These are phyloP conservation scores for Hylia prasina DNA, from an alignment of 2,113 vertebrate species.

Conservation along the genomic window DNA sequence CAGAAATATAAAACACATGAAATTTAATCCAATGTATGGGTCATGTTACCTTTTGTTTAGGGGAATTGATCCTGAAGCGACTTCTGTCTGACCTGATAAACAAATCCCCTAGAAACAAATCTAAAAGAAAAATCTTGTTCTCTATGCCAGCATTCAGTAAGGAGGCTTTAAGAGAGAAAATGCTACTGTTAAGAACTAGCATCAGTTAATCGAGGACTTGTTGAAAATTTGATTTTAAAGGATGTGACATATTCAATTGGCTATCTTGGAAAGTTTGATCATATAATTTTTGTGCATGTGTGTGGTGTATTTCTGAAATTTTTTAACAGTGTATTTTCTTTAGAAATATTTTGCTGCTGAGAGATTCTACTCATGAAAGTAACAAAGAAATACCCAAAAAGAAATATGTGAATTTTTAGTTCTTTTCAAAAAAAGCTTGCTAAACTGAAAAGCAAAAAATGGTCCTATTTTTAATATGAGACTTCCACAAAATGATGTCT, in stretches of 20 bases:
- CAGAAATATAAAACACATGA: neutral
- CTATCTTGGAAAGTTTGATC: neutral
- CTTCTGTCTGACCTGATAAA: conserved; percentile 45
- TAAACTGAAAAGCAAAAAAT: neutral
- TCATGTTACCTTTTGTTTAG: neutral
- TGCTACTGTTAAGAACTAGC: neutral
- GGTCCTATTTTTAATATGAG: neutral
- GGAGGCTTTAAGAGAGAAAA: neutral
- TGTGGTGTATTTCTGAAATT: neutral
- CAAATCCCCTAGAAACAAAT: conserved; percentile 56
- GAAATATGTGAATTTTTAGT: neutral
- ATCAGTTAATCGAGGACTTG: neutral
- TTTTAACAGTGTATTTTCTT: neutral
- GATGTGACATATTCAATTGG: neutral
- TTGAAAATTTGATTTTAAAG: neutral
- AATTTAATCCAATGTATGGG: neutral
- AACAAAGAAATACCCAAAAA: neutral
- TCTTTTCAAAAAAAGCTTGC: neutral
- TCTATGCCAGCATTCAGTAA: neutral
- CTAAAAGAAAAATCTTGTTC: conserved; percentile 40
- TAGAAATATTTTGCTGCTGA: neutral
- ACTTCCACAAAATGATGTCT: neutral
- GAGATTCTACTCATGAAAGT: neutral
- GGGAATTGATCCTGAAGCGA: neutral
- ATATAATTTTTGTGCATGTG: neutral